Percentiles rank a stretch among this genome's conserved stretches.
Conservation (phyloP, 2,113 vertebrate genomes). For the Amphilophus citrinellus region DNA sequence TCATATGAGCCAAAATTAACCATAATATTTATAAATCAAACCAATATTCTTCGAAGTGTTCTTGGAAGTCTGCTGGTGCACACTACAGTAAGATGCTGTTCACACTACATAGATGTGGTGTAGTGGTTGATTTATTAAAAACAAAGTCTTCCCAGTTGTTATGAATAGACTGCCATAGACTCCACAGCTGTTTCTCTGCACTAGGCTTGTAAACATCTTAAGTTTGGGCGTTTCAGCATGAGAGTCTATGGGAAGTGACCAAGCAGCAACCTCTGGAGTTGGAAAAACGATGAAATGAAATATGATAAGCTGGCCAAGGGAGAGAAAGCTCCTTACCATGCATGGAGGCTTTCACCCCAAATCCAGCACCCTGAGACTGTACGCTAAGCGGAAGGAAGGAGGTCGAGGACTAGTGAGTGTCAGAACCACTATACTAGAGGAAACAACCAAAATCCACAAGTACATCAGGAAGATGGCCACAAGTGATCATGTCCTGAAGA, state of each 20-base stretch:
- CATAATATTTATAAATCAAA: neutral
- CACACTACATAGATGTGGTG: neutral
- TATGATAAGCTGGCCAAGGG: too few species aligned
- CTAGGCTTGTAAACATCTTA: neutral
- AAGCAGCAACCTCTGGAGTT: neutral
- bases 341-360: too few species aligned
- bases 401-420: too few species aligned
- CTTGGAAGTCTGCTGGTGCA: neutral
- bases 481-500: too few species aligned
- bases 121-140: neutral
- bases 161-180: neutral
- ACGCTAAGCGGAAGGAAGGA: too few species aligned
- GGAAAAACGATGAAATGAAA: neutral
- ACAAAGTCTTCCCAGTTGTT: neutral
- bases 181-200: neutral
- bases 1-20: neutral
- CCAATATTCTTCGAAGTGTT: neutral
- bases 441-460: too few species aligned
- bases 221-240: neutral
- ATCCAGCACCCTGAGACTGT: too few species aligned
- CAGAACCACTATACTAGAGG: too few species aligned
- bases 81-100: too few species aligned
- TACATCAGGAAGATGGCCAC: too few species aligned
- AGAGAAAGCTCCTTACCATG: too few species aligned
- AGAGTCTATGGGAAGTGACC: neutral